phyloP scores from a whole-genome alignment of 2,888 invertebrate species.

The Troilus luridus region DNA sequence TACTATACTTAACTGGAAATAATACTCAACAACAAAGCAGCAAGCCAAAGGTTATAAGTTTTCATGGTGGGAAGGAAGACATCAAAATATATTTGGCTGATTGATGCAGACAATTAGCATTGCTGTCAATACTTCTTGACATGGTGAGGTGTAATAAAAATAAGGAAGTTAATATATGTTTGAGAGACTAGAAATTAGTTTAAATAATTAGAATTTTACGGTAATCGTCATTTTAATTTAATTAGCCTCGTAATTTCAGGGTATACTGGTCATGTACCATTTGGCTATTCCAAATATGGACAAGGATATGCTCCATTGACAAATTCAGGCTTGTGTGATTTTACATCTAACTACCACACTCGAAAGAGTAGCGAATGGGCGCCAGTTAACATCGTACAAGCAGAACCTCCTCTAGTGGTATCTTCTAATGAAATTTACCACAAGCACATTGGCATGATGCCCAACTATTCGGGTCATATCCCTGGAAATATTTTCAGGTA shows the following conservation, averaged over 20 bases:
- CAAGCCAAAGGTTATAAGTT: no score
- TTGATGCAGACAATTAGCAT: no score
- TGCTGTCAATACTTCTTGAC: no score
- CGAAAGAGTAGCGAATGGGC: constrained; percentile 83
- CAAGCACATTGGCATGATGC: constrained; percentile 80
- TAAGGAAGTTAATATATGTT: neutral
- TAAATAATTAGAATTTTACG: constrained; percentile 1
- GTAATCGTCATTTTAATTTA: neutral
- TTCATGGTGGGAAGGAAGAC: no score
- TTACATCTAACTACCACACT: constrained; percentile 81
- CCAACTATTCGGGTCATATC: constrained; percentile 84
- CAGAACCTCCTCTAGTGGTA: constrained; percentile 72
- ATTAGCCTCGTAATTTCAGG: constrained; percentile 69
- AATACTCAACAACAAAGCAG: no score
- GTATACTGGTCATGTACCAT: constrained; percentile 78
- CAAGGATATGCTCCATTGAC: constrained; percentile 77
- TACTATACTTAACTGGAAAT: no score
- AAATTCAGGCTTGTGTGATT: constrained; percentile 81
- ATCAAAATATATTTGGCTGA: no score
- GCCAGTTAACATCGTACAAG: constrained; percentile 75
- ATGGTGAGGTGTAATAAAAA: no score
- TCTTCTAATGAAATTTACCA: constrained; percentile 78
- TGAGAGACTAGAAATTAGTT: neutral
- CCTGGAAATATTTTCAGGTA: constrained; percentile 82
- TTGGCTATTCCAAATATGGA: constrained; percentile 77